Percentiles rank a stretch among this genome's conserved stretches.
phyloP scores from a whole-genome alignment of 1,140 invertebrate species.

The Aphelinus certus region DNA sequence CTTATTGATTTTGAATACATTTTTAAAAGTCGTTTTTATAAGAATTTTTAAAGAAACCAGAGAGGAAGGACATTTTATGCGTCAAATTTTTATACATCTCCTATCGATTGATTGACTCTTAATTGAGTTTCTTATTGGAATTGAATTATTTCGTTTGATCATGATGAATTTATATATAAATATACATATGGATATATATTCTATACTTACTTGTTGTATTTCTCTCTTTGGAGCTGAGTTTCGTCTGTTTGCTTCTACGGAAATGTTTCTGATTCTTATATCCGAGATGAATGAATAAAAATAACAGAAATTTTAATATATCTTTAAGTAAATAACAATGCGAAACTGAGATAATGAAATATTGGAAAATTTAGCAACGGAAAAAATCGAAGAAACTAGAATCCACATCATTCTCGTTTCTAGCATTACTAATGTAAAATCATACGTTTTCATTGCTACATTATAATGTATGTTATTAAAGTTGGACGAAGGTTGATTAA shows the following conservation, averaged over 20 bases:
- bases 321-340: no score
- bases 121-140: neutral
- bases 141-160: conserved; percentile 16
- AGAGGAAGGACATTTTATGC: conserved; percentile 11
- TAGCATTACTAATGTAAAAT: conserved; percentile 62
- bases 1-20: no score
- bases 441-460: conserved; percentile 64
- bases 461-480: conserved; percentile 68
- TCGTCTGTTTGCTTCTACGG: conserved; percentile 14
- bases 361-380: no score
- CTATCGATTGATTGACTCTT: conserved; percentile 21
- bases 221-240: conserved; percentile 19
- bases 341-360: no score
- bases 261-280: conserved; percentile 24
- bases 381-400: conserved; percentile 5
- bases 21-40: conserved; percentile 19
- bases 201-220: conserved; percentile 31
- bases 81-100: conserved; percentile 31
- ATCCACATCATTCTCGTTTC: conserved; percentile 52
- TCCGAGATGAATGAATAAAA: conserved; percentile 11
- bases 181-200: neutral
- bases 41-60: conserved; percentile 14
- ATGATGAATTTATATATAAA: conserved; percentile 22
- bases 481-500: conserved; percentile 66
- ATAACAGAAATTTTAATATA: neutral